Conservation (phyloP, 2,113 vertebrate species). For the Aegypius monachus region DNA sequence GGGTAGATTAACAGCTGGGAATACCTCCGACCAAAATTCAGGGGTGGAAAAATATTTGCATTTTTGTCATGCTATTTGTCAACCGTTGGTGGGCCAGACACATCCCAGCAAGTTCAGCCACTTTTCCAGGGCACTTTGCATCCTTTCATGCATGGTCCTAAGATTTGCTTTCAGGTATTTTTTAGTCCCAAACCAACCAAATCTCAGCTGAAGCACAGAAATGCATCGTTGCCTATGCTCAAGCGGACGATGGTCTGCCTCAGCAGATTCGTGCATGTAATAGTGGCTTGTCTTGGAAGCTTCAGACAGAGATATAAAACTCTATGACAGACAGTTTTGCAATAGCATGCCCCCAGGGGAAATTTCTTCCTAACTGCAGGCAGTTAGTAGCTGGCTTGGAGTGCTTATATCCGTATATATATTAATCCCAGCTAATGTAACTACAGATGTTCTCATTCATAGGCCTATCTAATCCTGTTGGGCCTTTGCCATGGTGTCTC, state of each 20-base stretch:
- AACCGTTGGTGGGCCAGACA: background rate
- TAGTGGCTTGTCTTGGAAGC: background rate
- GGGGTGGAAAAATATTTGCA: background rate
- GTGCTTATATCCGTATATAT: slow-evolving; percentile 55
- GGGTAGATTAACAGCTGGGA: background rate
- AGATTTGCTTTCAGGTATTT: background rate
- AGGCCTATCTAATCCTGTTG: slow-evolving; percentile 65
- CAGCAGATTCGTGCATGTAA: background rate
- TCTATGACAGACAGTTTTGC: background rate
- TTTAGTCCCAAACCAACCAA: background rate
- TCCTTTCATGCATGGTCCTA: background rate
- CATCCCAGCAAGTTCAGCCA: background rate
- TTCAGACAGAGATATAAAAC: background rate
- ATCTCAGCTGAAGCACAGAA: background rate
- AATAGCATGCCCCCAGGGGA: background rate
- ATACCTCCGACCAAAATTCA: background rate
- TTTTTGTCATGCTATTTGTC: background rate
- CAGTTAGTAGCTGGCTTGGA: slow-evolving; percentile 46
- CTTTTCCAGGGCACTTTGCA: background rate
- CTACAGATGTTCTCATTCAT: slow-evolving; percentile 71
- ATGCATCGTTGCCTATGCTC: rapidly evolving
- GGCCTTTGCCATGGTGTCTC: slow-evolving; percentile 57
- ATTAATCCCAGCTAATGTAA: slow-evolving; percentile 66
- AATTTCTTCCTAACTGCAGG: slow-evolving; percentile 22
- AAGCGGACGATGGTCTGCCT: rapidly evolving